Evolutionary conservation across 2,113 vertebrate genomes (phyloP).

Genomic region (Tenrec ecaudatus): DNA sequence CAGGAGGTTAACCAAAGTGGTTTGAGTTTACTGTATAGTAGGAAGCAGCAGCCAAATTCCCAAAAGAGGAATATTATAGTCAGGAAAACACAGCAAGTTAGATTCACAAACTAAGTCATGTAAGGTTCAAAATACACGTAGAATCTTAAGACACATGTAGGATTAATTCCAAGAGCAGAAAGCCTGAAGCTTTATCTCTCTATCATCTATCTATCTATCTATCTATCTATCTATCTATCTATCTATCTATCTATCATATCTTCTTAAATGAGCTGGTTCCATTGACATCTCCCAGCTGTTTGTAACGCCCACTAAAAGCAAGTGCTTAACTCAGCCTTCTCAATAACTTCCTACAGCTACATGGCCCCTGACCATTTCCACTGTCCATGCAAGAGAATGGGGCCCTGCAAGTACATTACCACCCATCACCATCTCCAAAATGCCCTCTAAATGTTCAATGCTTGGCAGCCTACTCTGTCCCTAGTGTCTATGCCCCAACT

Average conservation of each 20-base stretch:
- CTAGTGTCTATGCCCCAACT: not conserved
- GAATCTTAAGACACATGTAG: not conserved
- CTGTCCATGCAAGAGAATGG: not conserved
- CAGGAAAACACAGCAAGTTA: not conserved
- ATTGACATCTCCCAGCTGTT: not conserved
- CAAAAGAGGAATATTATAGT: not conserved
- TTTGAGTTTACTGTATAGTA: not conserved
- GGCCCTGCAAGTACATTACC: not conserved
- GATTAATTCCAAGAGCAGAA: not conserved
- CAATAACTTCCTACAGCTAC: not conserved
- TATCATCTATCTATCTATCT: no score
- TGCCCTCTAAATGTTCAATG: not conserved
- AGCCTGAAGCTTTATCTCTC: no score
- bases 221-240: no score
- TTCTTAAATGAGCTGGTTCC: not conserved
- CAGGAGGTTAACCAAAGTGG: not conserved
- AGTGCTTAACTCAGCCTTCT: not conserved
- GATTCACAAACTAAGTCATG: slow-evolving; percentile 4
- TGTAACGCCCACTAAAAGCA: not conserved
- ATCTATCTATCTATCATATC: not conserved
- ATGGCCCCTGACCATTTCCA: not conserved
- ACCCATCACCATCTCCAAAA: not conserved
- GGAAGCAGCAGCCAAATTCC: not conserved
- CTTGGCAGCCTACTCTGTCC: not conserved
- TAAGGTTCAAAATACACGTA: not conserved